Evolutionary conservation across 92 coral and sea anemone genomes (phyloP).

Genomic region (Umimayanthus chanpuru): DNA sequence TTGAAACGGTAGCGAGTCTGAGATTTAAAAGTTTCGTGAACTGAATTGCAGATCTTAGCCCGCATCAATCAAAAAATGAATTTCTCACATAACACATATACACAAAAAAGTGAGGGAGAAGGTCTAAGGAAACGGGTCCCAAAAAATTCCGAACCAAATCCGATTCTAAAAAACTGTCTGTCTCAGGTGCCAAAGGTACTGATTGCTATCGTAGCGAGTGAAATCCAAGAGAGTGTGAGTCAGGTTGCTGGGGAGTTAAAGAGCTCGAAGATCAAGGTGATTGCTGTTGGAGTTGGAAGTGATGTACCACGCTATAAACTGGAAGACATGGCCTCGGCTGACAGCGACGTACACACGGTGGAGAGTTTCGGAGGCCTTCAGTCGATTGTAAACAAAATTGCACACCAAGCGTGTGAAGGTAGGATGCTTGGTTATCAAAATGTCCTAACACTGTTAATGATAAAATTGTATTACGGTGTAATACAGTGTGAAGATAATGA

Average conservation of each 20-base stretch:
- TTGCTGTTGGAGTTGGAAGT: conserved; percentile 81
- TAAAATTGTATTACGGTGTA: too few species aligned
- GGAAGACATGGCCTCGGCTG: conserved; percentile 52
- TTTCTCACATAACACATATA: too few species aligned
- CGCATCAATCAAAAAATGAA: too few species aligned
- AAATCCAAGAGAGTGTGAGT: conserved; percentile 63
- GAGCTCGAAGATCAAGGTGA: conserved; percentile 61
- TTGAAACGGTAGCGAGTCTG: too few species aligned
- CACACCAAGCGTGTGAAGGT: conserved; percentile 86
- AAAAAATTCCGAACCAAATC: too few species aligned
- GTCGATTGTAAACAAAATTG: conserved; percentile 60
- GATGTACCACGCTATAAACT: conserved; percentile 50
- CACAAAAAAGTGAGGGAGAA: too few species aligned
- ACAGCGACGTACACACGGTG: conserved; percentile 50
- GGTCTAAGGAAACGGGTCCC: too few species aligned
- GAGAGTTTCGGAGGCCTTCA: conserved; percentile 63
- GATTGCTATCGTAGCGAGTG: conserved; percentile 62
- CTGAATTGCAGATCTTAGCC: too few species aligned
- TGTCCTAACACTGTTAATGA: too few species aligned
- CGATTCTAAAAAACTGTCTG: too few species aligned
- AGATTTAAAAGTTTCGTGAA: too few species aligned
- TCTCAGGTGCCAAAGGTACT: conserved; percentile 66
- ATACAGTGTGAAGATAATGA: too few species aligned
- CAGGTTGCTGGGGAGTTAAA: conserved; percentile 62
- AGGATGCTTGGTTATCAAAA: background rate